phyloP scores from a whole-genome alignment of 1,140 invertebrate genomes.

The Sinella curviseta region DNA sequence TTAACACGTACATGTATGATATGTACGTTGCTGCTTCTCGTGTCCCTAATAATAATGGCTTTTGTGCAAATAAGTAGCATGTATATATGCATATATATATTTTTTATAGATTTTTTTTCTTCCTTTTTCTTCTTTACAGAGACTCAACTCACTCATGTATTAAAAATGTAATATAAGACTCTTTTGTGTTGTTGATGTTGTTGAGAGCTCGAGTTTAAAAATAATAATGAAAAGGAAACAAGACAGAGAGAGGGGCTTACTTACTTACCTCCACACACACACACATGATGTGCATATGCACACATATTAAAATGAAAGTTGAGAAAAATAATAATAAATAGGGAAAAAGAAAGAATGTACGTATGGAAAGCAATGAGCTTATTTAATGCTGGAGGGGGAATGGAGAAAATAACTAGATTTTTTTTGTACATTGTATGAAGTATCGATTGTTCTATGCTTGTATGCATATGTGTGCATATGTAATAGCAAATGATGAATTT shows the following conservation, averaged over 20 bases:
- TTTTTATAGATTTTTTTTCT: neutral
- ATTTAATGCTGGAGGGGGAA: neutral
- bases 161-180: slow-evolving; percentile 13
- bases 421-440: neutral
- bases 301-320: neutral
- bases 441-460: neutral
- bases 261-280: neutral
- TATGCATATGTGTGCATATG: neutral
- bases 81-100: neutral
- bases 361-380: neutral
- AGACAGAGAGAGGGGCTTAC: neutral
- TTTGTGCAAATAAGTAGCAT: neutral
- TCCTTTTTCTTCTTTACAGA: neutral
- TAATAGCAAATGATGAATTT: neutral
- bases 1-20: neutral
- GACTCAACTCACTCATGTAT: neutral
- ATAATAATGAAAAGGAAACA: slow-evolving; percentile 2
- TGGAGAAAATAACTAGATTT: neutral
- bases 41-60: neutral
- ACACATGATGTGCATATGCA: neutral
- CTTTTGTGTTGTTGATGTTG: neutral
- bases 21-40: neutral
- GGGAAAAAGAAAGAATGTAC: neutral
- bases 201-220: neutral
- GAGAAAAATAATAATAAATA: neutral